A percentile compares a stretch with the other conserved stretches of the same genome.
phyloP scores from a whole-genome alignment of 2,888 invertebrate genomes.

The Drosophila kambysellisi region DNA sequence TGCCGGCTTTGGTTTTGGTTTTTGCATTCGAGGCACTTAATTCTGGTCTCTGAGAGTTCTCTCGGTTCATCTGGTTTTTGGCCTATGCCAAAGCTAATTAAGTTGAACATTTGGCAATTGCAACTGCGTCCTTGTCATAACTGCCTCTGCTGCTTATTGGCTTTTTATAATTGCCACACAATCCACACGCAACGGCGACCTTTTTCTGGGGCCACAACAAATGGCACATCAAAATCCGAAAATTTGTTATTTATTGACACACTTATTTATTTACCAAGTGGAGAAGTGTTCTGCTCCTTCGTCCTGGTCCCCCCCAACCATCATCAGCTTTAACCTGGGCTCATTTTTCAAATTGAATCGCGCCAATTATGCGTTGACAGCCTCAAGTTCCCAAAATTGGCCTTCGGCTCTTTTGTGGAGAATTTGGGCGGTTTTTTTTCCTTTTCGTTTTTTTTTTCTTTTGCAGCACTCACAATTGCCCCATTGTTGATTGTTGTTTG shows the following conservation, averaged over 20 bases:
- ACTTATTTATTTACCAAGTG: conserved; percentile 67
- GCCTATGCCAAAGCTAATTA: conserved; percentile 59
- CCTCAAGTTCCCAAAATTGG: conserved; percentile 50
- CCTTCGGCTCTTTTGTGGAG: not conserved
- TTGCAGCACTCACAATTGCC: conserved; percentile 47
- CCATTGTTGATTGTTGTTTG: conserved; percentile 32
- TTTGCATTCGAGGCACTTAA: not conserved
- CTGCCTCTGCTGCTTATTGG: conserved; percentile 55
- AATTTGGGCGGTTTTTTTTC: conserved; percentile 3
- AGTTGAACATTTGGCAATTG: conserved; percentile 67
- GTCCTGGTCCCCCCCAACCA: no score
- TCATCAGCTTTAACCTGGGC: conserved; percentile 49
- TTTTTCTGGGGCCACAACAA: conserved; percentile 46
- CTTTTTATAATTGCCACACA: conserved; percentile 68
- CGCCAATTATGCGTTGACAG: conserved; percentile 76
- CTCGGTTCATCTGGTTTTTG: conserved; percentile 27
- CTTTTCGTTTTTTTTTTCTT: not conserved
- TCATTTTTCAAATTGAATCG: conserved; percentile 73
- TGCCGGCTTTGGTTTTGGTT: conserved; percentile 46
- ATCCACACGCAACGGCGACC: conserved; percentile 30
- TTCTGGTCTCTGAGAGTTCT: not conserved
- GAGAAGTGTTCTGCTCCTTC: not conserved
- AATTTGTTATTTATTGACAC: conserved; percentile 74
- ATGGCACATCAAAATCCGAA: conserved; percentile 68
- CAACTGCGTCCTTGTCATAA: conserved; percentile 58